Conservation (phyloP, 2,113 vertebrate genomes). For the Labeo rohita region DNA sequence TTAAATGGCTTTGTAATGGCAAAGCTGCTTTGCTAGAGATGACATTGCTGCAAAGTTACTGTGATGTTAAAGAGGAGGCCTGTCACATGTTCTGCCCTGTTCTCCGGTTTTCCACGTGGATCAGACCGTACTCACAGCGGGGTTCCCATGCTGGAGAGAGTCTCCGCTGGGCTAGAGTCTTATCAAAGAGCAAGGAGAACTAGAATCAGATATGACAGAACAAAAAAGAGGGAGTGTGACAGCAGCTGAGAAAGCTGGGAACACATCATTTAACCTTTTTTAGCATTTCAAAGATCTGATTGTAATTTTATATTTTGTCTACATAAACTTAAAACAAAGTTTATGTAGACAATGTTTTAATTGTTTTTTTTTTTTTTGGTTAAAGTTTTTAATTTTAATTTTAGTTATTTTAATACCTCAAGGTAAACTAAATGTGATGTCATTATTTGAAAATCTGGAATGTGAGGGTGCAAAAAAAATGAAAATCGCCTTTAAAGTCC, state of each 20-base stretch:
- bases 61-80: neutral
- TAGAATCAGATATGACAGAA: neutral
- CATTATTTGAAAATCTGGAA: no score
- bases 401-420: neutral
- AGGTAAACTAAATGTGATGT: neutral
- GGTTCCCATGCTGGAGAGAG: neutral
- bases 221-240: neutral
- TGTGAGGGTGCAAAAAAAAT: no score
- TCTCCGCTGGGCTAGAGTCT: neutral
- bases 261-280: neutral
- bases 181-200: slow-evolving; percentile 25
- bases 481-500: no score
- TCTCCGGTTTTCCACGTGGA: slow-evolving; percentile 5
- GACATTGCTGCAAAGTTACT: slow-evolving; percentile 2
- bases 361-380: neutral
- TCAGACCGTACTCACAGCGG: neutral
- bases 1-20: neutral
- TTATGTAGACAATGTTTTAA: no score
- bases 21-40: neutral
- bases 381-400: neutral
- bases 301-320: neutral
- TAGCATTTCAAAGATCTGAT: neutral
- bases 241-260: neutral
- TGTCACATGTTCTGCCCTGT: slow-evolving; percentile 23
- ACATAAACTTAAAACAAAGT: neutral